These are phyloP conservation scores for Eubasilissa regina DNA, from an alignment of 1,140 invertebrate genomes.

Conservation along the genomic window DNA sequence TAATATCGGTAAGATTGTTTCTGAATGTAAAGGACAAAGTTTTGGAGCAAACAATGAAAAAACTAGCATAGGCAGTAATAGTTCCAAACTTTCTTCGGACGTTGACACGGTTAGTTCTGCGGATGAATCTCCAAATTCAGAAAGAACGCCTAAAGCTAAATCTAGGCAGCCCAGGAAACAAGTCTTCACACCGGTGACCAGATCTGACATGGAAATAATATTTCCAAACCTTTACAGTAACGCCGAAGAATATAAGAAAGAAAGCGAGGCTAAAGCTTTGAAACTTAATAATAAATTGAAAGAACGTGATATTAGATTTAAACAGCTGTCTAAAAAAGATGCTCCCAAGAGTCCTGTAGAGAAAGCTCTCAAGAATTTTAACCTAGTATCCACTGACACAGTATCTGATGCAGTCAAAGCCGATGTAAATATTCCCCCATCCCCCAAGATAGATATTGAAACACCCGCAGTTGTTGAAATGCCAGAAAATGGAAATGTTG, in stretches of 20 bases:
- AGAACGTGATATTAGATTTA: slow-evolving; percentile 17
- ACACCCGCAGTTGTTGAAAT: not conserved
- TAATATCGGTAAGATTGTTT: not conserved
- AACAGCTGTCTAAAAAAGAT: slow-evolving; percentile 16
- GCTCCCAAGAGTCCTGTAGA: slow-evolving; percentile 20
- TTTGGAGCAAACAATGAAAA: not conserved
- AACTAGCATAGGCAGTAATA: not conserved
- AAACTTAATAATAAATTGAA: slow-evolving; percentile 21
- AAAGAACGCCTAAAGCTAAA: slow-evolving; percentile 63
- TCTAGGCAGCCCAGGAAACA: slow-evolving; percentile 71
- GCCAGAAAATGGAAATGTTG: not conserved
- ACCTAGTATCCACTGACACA: not conserved
- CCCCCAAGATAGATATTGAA: slow-evolving; percentile 1
- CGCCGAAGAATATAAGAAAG: slow-evolving; percentile 29
- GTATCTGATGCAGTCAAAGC: slow-evolving; percentile 2
- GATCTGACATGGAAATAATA: slow-evolving; percentile 69
- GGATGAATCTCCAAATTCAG: slow-evolving; percentile 61
- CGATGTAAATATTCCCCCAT: not conserved
- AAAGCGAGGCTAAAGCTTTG: slow-evolving; percentile 23
- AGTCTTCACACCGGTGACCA: slow-evolving; percentile 69
- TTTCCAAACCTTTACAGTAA: slow-evolving; percentile 61
- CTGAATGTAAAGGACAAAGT: slow-evolving; percentile 1
- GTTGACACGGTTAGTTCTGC: slow-evolving; percentile 49
- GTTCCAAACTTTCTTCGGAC: not conserved
- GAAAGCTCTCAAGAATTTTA: slow-evolving; percentile 27